Conservation (phyloP, 2,113 vertebrate species). For the Ammodytes dubius region DNA sequence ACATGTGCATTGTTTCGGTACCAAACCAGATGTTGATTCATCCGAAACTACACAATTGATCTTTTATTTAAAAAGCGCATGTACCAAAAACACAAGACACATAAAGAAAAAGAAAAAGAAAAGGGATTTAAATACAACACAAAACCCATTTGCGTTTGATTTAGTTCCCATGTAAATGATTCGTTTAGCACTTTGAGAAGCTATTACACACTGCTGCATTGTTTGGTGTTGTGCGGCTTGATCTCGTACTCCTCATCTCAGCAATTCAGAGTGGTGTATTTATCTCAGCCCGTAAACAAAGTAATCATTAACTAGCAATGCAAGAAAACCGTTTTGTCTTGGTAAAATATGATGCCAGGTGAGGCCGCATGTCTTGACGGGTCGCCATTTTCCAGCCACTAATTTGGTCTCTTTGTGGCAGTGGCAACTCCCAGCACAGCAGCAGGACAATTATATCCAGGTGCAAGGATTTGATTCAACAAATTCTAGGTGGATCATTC, state of each 20-base stretch:
- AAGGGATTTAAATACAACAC: constrained; percentile 49
- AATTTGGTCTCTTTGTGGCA: constrained; percentile 95
- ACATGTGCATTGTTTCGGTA: constrained; percentile 22
- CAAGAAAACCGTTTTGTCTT: constrained; percentile 58
- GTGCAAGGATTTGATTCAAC: constrained; percentile 99
- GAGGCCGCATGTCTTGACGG: constrained; percentile 92
- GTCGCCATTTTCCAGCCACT: constrained; percentile 94
- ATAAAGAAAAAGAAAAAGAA: background rate
- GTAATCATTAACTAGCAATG: constrained; percentile 64
- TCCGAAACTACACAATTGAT: constrained; percentile 23
- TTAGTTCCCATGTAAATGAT: constrained; percentile 56
- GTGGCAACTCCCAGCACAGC: constrained; percentile 96
- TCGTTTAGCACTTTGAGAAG: constrained; percentile 49
- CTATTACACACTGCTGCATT: constrained; percentile 37
- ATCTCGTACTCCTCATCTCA: constrained; percentile 49
- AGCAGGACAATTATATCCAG: constrained; percentile 96
- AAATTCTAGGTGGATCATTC: constrained; percentile 96
- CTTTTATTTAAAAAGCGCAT: constrained; percentile 25
- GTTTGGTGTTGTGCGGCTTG: constrained; percentile 48
- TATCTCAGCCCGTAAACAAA: constrained; percentile 63
- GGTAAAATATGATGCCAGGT: constrained; percentile 88
- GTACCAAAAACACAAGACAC: constrained; percentile 14
- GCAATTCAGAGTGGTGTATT: constrained; percentile 36
- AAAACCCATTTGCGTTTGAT: constrained; percentile 61
- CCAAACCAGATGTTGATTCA: constrained; percentile 50